A percentile compares a stretch with the other conserved stretches of the same genome.
phyloP scores from a whole-genome alignment of 2,797 vertebrate species.

The Danio albolineatus region DNA sequence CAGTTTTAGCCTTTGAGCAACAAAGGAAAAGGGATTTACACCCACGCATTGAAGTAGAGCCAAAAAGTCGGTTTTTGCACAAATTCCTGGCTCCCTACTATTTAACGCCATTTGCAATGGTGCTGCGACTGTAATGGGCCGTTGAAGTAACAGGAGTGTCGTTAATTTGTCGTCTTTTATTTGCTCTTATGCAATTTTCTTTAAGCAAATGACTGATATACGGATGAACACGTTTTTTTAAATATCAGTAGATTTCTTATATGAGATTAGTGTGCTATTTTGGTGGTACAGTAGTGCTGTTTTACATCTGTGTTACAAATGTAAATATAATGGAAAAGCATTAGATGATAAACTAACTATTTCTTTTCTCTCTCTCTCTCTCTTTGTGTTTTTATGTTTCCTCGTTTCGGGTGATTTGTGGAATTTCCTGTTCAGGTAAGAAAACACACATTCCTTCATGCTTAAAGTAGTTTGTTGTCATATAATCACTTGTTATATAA shows the following conservation, averaged over 20 bases:
- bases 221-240: not conserved
- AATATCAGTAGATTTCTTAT: conserved; percentile 26
- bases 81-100: conserved; percentile 20
- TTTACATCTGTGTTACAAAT: conserved; percentile 48
- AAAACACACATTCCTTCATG: conserved; percentile 25
- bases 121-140: conserved; percentile 44
- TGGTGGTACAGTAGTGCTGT: conserved; percentile 39
- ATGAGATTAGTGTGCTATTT: conserved; percentile 43
- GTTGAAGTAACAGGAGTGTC: conserved; percentile 42
- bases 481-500: conserved; percentile 32
- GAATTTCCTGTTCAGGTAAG: conserved; percentile 51
- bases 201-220: conserved; percentile 39
- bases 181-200: conserved; percentile 16
- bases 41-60: conserved; percentile 32
- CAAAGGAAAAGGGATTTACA: conserved; percentile 49
- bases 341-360: conserved; percentile 44
- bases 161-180: conserved; percentile 33
- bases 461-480: conserved; percentile 36
- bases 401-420: conserved; percentile 18
- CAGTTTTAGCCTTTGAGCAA: conserved; percentile 27
- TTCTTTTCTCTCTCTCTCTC: conserved; percentile 34
- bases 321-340: conserved; percentile 49
- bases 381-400: conserved; percentile 32
- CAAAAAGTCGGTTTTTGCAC: not conserved
- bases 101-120: conserved; percentile 35